A percentile compares a stretch with the other conserved stretches of the same genome.
Conservation (phyloP, 2,797 vertebrate genomes). For the Typhlichthys subterraneus region DNA sequence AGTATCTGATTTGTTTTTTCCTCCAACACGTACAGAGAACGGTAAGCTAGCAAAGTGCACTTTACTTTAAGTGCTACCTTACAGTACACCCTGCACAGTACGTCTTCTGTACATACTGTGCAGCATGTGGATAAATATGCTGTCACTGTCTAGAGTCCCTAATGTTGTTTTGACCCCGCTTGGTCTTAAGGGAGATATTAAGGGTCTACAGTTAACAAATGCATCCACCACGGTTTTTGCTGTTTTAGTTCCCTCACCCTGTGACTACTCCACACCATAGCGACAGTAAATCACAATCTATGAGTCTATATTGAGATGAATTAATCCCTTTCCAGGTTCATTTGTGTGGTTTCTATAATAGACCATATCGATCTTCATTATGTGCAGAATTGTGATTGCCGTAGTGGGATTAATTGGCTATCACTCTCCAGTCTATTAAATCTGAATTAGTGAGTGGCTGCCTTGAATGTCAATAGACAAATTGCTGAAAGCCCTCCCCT, state of each 20-base stretch:
- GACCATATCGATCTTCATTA: conserved; percentile 65
- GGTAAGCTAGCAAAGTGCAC: too few relatives aligned
- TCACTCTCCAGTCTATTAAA: conserved; percentile 68
- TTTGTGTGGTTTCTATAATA: conserved; percentile 37
- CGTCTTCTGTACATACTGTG: too few relatives aligned
- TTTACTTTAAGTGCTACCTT: neutral
- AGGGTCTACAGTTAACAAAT: conserved; percentile 3
- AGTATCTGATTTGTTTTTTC: too few relatives aligned
- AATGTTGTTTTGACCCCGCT: neutral
- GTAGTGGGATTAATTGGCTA: conserved; percentile 61
- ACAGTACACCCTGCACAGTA: neutral
- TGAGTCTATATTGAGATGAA: conserved; percentile 49
- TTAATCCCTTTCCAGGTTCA: conserved; percentile 40
- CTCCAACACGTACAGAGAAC: too few relatives aligned
- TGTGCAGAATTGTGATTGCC: conserved; percentile 48
- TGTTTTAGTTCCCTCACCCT: conserved; percentile 15
- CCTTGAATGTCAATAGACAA: conserved; percentile 66
- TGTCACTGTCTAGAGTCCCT: neutral
- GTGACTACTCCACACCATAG: neutral
- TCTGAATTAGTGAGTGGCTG: conserved; percentile 56
- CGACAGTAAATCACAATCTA: conserved; percentile 30
- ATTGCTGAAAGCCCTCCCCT: conserved; percentile 45
- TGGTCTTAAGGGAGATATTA: neutral
- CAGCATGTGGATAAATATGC: neutral
- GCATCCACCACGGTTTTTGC: neutral